These are phyloP conservation scores for Molanna angustata DNA, from an alignment of 2,888 invertebrate genomes.

Conservation along the genomic window DNA sequence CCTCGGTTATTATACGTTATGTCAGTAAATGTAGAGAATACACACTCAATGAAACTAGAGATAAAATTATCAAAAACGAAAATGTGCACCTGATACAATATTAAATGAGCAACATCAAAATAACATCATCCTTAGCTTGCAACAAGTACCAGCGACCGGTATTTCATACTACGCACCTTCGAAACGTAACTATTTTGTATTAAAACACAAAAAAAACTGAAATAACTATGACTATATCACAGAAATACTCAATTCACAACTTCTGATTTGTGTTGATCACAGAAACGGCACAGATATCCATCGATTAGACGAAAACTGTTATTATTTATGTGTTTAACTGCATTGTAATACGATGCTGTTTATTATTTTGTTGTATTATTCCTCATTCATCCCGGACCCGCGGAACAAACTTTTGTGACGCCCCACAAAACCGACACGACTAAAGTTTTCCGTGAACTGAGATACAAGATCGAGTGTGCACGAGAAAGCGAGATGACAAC, in stretches of 20 bases:
- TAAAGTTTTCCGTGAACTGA: constrained; percentile 23
- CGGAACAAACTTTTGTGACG: not conserved
- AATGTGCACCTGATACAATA: constrained; percentile 9
- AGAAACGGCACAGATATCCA: constrained; percentile 16
- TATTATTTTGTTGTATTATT: constrained; percentile 19
- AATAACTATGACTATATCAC: constrained; percentile 9
- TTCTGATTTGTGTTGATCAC: constrained; percentile 10
- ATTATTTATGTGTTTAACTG: too few species aligned
- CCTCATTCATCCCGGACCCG: constrained; percentile 1
- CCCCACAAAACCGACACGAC: constrained; percentile 15
- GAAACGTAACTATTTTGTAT: constrained; percentile 17
- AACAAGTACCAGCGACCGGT: constrained; percentile 23
- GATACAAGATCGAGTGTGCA: constrained; percentile 7
- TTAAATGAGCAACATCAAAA: constrained; percentile 12
- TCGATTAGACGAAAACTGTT: constrained; percentile 7
- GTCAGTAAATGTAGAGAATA: too few species aligned
- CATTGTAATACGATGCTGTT: too few species aligned
- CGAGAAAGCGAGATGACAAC: constrained; percentile 10
- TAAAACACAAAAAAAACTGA: constrained; percentile 8
- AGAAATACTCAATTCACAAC: constrained; percentile 13
- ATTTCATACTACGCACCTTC: constrained; percentile 6
- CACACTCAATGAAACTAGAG: constrained; percentile 12
- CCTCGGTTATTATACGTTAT: too few species aligned
- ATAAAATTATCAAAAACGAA: constrained; percentile 7
- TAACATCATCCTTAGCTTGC: too few species aligned